Percentiles rank a stretch among this genome's conserved stretches.
Evolutionary conservation across 2,797 vertebrate genomes (phyloP).

Genomic region (Alauda arvensis): DNA sequence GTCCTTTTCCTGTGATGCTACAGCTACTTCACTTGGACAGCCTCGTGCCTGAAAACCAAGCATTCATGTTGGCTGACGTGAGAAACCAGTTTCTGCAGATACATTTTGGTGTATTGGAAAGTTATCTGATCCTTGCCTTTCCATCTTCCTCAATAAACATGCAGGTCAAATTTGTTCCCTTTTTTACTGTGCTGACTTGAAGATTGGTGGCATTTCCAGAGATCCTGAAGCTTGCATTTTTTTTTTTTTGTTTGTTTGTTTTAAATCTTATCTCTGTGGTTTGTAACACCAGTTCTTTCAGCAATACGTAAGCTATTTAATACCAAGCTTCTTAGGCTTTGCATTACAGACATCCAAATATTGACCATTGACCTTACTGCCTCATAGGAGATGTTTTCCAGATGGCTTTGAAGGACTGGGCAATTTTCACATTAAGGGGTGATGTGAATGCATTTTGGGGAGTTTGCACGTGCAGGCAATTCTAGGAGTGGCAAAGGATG

Average conservation of each 20-base stretch:
- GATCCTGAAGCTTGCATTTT: not conserved
- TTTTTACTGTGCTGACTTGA: not conserved
- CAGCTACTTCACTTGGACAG: not conserved
- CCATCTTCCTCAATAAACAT: not conserved
- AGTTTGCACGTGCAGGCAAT: not conserved
- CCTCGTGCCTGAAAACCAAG: not conserved
- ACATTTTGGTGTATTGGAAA: not conserved
- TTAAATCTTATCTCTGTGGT: not conserved
- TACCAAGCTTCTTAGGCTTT: not conserved
- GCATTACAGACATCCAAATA: not conserved
- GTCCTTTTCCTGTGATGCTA: not conserved
- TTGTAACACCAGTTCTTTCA: not conserved
- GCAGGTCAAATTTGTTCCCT: not conserved
- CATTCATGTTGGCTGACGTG: not conserved
- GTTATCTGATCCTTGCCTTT: conserved; percentile 6
- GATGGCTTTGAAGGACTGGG: not conserved
- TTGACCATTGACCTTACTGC: not conserved
- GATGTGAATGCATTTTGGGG: not conserved
- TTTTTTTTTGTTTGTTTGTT: not conserved
- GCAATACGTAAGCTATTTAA: not conserved
- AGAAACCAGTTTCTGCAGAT: not conserved
- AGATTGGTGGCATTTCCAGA: not conserved
- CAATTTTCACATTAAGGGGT: not conserved
- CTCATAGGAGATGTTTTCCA: not conserved
- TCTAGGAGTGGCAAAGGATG: not conserved